These are phyloP conservation scores for Rhizomys pruinosus DNA, from an alignment of 2,113 vertebrate species.

Conservation along the genomic window DNA sequence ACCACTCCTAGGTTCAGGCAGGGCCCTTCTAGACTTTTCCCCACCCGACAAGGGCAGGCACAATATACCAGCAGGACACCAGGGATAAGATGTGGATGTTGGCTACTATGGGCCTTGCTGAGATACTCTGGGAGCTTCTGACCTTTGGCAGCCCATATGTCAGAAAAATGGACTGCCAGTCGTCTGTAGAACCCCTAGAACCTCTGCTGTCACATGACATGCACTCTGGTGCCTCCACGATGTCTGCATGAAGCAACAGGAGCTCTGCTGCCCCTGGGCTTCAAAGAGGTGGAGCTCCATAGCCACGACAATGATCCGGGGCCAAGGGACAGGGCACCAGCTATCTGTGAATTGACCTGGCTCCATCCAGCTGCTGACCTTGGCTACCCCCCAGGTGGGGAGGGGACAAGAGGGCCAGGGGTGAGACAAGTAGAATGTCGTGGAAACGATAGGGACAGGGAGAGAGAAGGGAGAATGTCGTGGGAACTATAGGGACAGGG, in stretches of 20 bases:
- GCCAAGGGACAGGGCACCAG: no score
- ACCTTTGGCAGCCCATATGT: background rate
- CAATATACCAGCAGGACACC: background rate
- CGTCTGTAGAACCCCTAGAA: background rate
- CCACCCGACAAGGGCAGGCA: background rate
- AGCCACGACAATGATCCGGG: background rate
- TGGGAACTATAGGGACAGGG: no score
- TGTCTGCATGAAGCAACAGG: background rate
- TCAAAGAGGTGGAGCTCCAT: background rate
- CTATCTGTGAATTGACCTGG: no score
- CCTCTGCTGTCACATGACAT: background rate
- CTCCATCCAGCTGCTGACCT: background rate
- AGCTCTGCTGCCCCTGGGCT: background rate
- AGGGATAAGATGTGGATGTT: background rate
- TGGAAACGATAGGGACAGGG: no score
- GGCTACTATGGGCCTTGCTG: background rate
- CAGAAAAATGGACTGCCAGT: no score
- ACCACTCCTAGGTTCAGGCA: background rate
- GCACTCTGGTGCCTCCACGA: no score
- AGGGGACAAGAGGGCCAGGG: no score
- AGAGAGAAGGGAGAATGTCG: no score
- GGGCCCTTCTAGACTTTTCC: background rate
- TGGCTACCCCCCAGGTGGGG: no score
- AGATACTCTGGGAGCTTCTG: background rate
- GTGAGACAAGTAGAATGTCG: no score